Conservation (phyloP, 2,888 invertebrate species). For the Stratiomys singularior region DNA sequence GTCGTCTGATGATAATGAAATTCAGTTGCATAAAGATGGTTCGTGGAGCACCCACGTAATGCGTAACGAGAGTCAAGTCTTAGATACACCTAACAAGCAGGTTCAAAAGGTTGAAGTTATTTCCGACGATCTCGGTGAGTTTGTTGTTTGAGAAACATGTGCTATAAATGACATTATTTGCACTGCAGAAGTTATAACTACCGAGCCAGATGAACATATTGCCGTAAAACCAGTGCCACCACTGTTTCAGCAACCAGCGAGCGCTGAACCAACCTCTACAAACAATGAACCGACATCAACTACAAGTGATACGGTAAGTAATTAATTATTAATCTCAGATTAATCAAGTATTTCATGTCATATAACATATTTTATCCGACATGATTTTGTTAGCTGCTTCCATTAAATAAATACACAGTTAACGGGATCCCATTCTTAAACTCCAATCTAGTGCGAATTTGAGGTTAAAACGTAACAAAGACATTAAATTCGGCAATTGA, state of each 20-base stretch:
- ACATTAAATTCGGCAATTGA: no score
- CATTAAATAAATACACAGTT: no score
- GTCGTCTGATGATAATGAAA: conserved; percentile 78
- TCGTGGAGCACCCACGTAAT: conserved; percentile 80
- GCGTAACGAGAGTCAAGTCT: conserved; percentile 71
- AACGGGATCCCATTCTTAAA: no score
- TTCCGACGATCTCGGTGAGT: conserved; percentile 78
- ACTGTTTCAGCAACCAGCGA: conserved; percentile 50
- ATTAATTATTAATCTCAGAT: no score
- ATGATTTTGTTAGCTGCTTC: no score
- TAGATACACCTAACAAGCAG: conserved; percentile 66
- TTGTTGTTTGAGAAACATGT: no score
- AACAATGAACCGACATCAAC: conserved; percentile 65
- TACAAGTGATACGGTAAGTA: conserved; percentile 62
- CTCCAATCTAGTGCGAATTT: no score
- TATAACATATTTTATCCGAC: no score
- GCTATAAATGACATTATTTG: no score
- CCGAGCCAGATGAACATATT: conserved; percentile 54
- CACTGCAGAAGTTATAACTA: conserved; percentile 55
- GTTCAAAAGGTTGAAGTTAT: conserved; percentile 76
- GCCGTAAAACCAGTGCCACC: conserved; percentile 58
- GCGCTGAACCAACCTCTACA: conserved; percentile 50
- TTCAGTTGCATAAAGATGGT: conserved; percentile 85
- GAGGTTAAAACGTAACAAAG: no score
- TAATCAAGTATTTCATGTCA: no score